phyloP scores from a whole-genome alignment of 2,888 invertebrate genomes.

The Lasioglossum oenotherae region DNA sequence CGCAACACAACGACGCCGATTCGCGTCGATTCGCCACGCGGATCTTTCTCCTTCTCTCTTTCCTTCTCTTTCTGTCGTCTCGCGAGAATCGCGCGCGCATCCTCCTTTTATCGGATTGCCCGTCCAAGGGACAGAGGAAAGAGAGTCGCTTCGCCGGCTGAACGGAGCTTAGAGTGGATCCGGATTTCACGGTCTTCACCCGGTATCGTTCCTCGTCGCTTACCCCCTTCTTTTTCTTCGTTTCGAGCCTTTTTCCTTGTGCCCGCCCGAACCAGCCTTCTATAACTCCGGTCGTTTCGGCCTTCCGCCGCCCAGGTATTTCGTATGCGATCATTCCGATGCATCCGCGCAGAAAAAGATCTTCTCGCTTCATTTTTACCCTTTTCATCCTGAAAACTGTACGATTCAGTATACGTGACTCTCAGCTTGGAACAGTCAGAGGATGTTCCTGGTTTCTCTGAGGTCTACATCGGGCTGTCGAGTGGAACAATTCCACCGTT shows the following conservation, averaged over 20 bases:
- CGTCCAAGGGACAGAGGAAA: slow-evolving; percentile 50
- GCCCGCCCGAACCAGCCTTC: slow-evolving; percentile 60
- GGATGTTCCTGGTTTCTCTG: background rate
- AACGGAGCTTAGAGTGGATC: slow-evolving; percentile 69
- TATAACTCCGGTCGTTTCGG: slow-evolving; percentile 39
- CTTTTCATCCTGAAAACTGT: background rate
- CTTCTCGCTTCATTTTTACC: background rate
- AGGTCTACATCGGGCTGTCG: background rate
- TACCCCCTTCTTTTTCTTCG: slow-evolving; percentile 35
- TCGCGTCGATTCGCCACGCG: slow-evolving; percentile 72
- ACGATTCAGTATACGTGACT: background rate
- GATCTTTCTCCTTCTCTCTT: slow-evolving; percentile 8
- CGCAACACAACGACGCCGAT: slow-evolving; percentile 48
- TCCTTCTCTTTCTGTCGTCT: slow-evolving; percentile 51
- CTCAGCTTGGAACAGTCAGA: background rate
- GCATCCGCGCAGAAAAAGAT: background rate
- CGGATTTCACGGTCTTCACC: slow-evolving; percentile 74
- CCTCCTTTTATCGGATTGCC: slow-evolving; percentile 74
- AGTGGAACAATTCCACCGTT: background rate
- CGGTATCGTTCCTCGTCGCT: slow-evolving; percentile 66
- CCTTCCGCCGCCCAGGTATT: slow-evolving; percentile 54
- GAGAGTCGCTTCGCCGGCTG: slow-evolving; percentile 63
- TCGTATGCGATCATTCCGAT: slow-evolving; percentile 39
- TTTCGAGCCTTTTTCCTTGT: slow-evolving; percentile 49
- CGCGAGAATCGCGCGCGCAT: slow-evolving; percentile 69